phyloP scores from a whole-genome alignment of 1,140 invertebrate species.

The Oryctes rhinoceros region DNA sequence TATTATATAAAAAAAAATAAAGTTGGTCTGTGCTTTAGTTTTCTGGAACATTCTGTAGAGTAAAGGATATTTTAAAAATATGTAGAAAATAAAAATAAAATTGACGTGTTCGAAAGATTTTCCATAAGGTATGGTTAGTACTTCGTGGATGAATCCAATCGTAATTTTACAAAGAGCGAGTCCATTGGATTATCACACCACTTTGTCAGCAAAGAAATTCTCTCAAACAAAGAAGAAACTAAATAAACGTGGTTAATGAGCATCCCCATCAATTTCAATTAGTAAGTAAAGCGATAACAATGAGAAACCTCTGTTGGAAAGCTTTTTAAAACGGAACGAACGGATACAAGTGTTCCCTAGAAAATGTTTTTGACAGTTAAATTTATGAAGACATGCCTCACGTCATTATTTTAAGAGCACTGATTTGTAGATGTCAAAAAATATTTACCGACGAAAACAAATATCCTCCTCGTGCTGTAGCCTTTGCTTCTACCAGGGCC shows the following conservation, averaged over 20 bases:
- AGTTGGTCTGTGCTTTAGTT: too few relatives aligned
- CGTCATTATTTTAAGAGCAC: constrained; percentile 44
- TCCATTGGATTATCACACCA: too few relatives aligned
- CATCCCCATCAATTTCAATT: constrained; percentile 3
- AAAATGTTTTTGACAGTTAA: constrained; percentile 45
- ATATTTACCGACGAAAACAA: constrained; percentile 40
- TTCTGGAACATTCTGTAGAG: too few relatives aligned
- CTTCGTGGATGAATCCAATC: too few relatives aligned
- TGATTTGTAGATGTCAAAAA: constrained; percentile 42
- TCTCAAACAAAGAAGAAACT: too few relatives aligned
- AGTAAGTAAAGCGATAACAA: neutral
- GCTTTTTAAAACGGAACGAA: constrained; percentile 27
- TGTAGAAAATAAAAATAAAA: too few relatives aligned
- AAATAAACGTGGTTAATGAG: neutral
- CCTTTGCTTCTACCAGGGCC: neutral
- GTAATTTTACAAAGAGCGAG: too few relatives aligned
- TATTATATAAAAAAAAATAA: too few relatives aligned
- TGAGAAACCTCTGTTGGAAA: neutral
- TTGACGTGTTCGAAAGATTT: too few relatives aligned
- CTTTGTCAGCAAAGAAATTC: too few relatives aligned
- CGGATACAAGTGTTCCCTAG: constrained; percentile 32
- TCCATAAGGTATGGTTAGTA: too few relatives aligned
- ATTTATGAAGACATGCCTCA: constrained; percentile 42
- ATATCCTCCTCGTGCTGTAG: neutral
- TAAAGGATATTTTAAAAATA: too few relatives aligned